Evolutionary conservation across 2,113 vertebrate genomes (phyloP), one percentile per base, ranked within the genome.

Genomic region (Apus apus): DNA sequence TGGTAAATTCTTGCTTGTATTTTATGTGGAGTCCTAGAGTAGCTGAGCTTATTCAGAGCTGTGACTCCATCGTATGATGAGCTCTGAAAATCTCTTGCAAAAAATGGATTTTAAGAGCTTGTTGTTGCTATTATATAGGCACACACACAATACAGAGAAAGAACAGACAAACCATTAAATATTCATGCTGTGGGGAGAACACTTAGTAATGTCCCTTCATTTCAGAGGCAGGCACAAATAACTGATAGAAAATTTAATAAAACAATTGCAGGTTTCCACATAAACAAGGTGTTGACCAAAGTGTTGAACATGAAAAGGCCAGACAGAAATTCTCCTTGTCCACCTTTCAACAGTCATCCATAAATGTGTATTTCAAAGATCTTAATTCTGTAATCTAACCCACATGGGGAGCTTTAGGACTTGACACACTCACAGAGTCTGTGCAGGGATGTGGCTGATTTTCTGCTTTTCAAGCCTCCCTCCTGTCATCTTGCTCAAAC

Each of bases 151-250:
- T 25, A 46, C 43, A 60, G 73, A 54, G 76, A n/a, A 51, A 90
- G 91, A 93, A 60, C 61, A 84, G 48, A 71, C 64, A 45, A 89
- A 68, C 54, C 43, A 75, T 82, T 89, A 91, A 93, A 96, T 90
- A 95, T 74, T 88, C 90, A 86, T 94, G 83, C 72, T 36, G 67
- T 20, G 85, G 78, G 72, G 81, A 93, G 75, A 88, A 86, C 76
- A 71, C 85, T 93, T 60, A 58, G 75, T 43, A 62, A 73, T 1
- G 9, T 76, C 90, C 79, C 88, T 84, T 86, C 85, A 3, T 54
- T 76, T 62, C 90, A 74, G 88, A 90, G 72, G 60, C 70, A 86
- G 75, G 87, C 78, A 60, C 64, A 58, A 85, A 68, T 26, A 75
- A 90, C 60, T 7, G 56, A 53, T 23, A 43, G 48, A n/a, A 78